These are phyloP conservation scores for Parapristionchus giblindavisi DNA, from an alignment of 2,888 invertebrate genomes.

Conservation along the genomic window DNA sequence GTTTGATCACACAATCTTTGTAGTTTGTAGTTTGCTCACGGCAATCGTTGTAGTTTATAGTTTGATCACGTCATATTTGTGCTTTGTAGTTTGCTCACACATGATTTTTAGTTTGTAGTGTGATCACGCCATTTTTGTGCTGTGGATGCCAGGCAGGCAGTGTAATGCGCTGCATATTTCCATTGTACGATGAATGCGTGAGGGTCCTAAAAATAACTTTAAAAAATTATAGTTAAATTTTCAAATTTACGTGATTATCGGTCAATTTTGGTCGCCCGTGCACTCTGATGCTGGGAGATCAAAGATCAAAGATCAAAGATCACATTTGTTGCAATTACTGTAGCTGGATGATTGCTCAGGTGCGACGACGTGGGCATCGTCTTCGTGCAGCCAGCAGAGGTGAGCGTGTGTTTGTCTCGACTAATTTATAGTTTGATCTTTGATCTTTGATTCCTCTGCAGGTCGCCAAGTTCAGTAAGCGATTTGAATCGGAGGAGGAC, in stretches of 20 bases:
- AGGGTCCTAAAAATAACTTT: too few species aligned
- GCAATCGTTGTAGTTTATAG: too few species aligned
- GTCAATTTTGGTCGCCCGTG: background rate
- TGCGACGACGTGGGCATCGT: conserved; percentile 15
- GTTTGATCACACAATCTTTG: too few species aligned
- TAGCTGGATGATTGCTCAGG: background rate
- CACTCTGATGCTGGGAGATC: background rate
- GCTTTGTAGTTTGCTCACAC: too few species aligned
- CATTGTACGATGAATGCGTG: too few species aligned
- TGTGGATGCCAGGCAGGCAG: too few species aligned
- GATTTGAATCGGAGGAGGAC: too few species aligned
- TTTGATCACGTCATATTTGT: too few species aligned
- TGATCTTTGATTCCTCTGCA: conserved; percentile 4
- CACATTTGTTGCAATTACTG: background rate
- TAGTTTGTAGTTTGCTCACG: too few species aligned
- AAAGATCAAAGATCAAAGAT: background rate
- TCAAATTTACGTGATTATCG: background rate
- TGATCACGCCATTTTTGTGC: too few species aligned
- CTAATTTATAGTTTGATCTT: background rate
- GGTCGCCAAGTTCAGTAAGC: conserved; percentile 17
- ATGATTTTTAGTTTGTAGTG: too few species aligned
- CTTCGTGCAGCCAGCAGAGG: background rate
- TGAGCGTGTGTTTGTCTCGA: background rate
- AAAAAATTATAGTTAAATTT: background rate
- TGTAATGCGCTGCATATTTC: too few species aligned